phyloP scores from a whole-genome alignment of 2,888 invertebrate species.

The Sialis lutaria region DNA sequence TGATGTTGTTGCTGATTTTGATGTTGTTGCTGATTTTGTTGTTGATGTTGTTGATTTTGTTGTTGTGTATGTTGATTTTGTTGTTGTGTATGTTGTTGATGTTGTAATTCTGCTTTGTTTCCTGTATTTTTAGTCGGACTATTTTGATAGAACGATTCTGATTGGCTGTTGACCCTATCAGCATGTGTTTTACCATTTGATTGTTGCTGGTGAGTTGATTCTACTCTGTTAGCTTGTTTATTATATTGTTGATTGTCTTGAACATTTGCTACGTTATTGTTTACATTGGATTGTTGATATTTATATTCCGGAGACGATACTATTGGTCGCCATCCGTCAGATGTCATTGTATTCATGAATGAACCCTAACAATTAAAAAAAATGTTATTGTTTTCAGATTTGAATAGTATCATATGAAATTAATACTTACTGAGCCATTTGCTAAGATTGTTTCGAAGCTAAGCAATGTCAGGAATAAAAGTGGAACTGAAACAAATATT shows the following conservation, averaged over 20 bases:
- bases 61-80: background rate
- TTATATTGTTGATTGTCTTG: background rate
- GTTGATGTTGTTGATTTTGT: background rate
- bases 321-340: slow-evolving; percentile 45
- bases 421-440: no score
- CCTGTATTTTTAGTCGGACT: background rate
- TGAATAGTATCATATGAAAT: no score
- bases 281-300: background rate
- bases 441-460: no score
- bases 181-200: no score
- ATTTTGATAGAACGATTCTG: slow-evolving; percentile 4
- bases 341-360: slow-evolving; percentile 22
- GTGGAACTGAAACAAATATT: no score
- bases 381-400: no score
- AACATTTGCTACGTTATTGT: background rate
- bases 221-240: no score
- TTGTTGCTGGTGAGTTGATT: no score
- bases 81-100: background rate
- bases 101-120: background rate
- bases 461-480: no score
- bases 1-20: no score
- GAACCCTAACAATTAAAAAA: no score
- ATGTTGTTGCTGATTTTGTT: background rate
- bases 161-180: slow-evolving; percentile 5
- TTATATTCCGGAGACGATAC: slow-evolving; percentile 21